phyloP scores from a whole-genome alignment of 2,113 vertebrate species.

The Haliaeetus leucogaster region DNA sequence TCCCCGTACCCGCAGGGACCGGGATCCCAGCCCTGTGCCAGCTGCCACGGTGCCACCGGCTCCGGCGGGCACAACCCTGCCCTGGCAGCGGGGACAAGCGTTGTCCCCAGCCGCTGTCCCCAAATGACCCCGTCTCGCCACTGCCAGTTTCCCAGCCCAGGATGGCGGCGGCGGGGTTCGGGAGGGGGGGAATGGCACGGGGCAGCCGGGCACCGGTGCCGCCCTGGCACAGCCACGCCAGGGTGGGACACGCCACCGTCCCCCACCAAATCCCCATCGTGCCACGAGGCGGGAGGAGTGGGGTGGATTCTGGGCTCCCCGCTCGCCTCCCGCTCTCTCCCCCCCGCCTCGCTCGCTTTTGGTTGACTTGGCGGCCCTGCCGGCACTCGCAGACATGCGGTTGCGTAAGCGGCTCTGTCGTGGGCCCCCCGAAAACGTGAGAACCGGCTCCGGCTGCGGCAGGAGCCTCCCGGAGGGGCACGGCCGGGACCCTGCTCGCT shows the following conservation, averaged over 20 bases:
- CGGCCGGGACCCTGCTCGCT: rapidly evolving
- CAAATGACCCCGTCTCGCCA: background rate
- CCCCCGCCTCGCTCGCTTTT: background rate
- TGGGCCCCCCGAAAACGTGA: background rate
- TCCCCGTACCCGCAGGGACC: background rate
- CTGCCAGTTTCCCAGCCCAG: background rate
- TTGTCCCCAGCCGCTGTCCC: background rate
- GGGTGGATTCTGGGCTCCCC: background rate
- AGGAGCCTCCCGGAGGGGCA: background rate
- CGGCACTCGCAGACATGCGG: background rate
- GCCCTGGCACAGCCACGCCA: background rate
- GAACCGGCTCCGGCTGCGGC: background rate
- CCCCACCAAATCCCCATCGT: rapidly evolving
- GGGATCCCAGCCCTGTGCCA: background rate
- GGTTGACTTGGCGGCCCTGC: background rate
- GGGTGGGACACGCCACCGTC: background rate
- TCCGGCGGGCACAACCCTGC: background rate
- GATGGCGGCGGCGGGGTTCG: background rate
- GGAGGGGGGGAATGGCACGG: no score
- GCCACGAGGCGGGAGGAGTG: background rate
- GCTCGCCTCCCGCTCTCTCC: background rate
- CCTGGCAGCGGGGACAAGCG: background rate
- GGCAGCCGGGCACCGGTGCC: background rate
- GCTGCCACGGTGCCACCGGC: background rate
- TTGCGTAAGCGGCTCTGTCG: background rate